Percentiles rank a stretch among this genome's conserved stretches.
Evolutionary conservation across 2,888 invertebrate genomes (phyloP).

Genomic region (Lithodes maja): DNA sequence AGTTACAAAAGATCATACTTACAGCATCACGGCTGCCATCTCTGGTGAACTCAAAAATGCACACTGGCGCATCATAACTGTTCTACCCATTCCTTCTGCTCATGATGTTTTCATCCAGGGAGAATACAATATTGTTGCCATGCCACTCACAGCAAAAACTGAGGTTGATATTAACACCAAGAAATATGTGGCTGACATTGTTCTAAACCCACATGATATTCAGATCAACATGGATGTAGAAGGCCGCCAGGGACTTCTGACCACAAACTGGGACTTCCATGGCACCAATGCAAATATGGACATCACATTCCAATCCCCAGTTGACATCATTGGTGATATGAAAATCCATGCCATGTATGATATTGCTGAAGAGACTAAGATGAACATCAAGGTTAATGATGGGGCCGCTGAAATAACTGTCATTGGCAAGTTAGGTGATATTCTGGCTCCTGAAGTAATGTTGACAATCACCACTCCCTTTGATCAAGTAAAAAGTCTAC

Average conservation of each 20-base stretch:
- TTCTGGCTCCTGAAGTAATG: constrained; percentile 45
- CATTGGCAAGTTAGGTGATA: constrained; percentile 25
- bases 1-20: constrained; percentile 7
- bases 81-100: constrained; percentile 15
- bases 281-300: neutral
- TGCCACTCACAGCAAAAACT: constrained; percentile 34
- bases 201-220: neutral
- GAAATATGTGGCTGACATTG: constrained; percentile 9
- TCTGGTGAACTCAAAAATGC: constrained; percentile 30
- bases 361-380: constrained; percentile 3
- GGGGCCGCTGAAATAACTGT: constrained; percentile 37
- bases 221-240: constrained; percentile 22
- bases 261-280: constrained; percentile 23
- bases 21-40: constrained; percentile 24
- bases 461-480: constrained; percentile 65
- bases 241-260: neutral
- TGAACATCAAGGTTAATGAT: constrained; percentile 35
- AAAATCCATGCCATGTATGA: neutral
- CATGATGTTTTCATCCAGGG: constrained; percentile 8
- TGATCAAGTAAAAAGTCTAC: constrained; percentile 33
- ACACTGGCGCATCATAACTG: neutral
- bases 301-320: constrained; percentile 20
- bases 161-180: constrained; percentile 10
- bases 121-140: neutral
- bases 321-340: constrained; percentile 16